These are phyloP conservation scores for Agonopterix arenella DNA, from an alignment of 2,888 invertebrate genomes.

Conservation along the genomic window DNA sequence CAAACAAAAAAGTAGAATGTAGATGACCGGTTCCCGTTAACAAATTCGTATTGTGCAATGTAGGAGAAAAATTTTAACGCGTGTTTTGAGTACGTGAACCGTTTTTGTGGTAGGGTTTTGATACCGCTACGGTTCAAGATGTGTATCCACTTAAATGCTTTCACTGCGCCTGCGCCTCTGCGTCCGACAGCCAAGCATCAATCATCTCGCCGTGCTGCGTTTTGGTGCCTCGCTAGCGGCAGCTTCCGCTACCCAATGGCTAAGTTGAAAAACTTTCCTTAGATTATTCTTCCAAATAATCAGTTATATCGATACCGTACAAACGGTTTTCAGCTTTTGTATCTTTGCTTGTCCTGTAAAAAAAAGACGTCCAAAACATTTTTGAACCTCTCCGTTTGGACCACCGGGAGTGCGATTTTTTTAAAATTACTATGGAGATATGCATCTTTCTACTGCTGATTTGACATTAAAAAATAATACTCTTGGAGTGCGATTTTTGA, in stretches of 20 bases:
- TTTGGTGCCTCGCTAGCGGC: slow-evolving; percentile 12
- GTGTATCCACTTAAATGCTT: slow-evolving; percentile 57
- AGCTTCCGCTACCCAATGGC: background rate
- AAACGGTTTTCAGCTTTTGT: no score
- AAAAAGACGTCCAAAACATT: no score
- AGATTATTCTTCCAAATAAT: no score
- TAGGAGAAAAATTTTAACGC: slow-evolving; percentile 72
- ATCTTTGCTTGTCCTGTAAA: no score
- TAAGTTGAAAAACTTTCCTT: background rate
- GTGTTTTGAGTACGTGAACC: slow-evolving; percentile 26
- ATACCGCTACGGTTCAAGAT: slow-evolving; percentile 57
- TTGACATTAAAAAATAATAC: no score
- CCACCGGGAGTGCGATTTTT: no score
- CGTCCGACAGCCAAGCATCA: slow-evolving; percentile 33
- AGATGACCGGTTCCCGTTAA: slow-evolving; percentile 73
- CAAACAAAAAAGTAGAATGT: slow-evolving; percentile 73
- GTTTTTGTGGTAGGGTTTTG: slow-evolving; percentile 59
- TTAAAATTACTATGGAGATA: no score
- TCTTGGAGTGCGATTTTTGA: no score
- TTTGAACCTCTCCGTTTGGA: no score
- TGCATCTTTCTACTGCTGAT: no score
- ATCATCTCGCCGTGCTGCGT: slow-evolving; percentile 34
- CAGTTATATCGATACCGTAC: no score
- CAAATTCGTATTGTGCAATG: slow-evolving; percentile 76
- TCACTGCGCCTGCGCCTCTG: slow-evolving; percentile 51